Evolutionary conservation across 30 jellyfish, hydroid and myxozoan species (phyloP).

Genomic region (Mastigias papua): DNA sequence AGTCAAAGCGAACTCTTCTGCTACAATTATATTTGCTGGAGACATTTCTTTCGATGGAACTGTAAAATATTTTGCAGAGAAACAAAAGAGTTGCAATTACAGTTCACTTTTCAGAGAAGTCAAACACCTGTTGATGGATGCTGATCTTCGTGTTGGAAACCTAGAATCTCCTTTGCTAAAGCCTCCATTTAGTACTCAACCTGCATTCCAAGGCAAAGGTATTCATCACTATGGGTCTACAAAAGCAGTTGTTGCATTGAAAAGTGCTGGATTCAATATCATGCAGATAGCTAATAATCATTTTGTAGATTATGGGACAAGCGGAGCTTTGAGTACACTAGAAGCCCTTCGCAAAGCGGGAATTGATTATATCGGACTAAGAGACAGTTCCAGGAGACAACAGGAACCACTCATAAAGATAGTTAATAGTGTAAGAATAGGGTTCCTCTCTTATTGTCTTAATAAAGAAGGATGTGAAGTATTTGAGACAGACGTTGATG

Average conservation of each 20-base stretch:
- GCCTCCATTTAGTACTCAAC: not conserved
- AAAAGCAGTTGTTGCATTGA: constrained; percentile 65
- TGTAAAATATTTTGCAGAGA: constrained; percentile 64
- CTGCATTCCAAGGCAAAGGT: not conserved
- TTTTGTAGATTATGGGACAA: constrained; percentile 72
- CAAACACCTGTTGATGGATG: constrained; percentile 32
- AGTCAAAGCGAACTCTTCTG: constrained; percentile 2
- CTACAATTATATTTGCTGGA: constrained; percentile 64
- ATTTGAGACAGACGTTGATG: not conserved
- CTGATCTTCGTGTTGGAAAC: constrained; percentile 76
- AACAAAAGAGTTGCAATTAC: constrained; percentile 61
- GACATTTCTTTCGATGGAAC: constrained; percentile 74
- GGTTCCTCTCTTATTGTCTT: constrained; percentile 84
- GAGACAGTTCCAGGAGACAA: constrained; percentile 8
- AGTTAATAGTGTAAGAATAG: constrained; percentile 81
- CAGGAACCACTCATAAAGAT: constrained; percentile 79
- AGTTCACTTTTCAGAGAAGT: constrained; percentile 25
- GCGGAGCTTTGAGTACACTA: constrained; percentile 56
- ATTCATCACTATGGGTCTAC: constrained; percentile 63
- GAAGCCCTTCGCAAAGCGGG: constrained; percentile 43
- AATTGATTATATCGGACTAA: constrained; percentile 73
- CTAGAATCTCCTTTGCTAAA: constrained; percentile 53
- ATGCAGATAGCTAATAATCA: constrained; percentile 83
- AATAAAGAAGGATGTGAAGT: constrained; percentile 66
- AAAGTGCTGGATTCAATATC: constrained; percentile 79